Conservation (phyloP, 2,113 vertebrate species). For the Brachyhypopomus occidentalis region DNA sequence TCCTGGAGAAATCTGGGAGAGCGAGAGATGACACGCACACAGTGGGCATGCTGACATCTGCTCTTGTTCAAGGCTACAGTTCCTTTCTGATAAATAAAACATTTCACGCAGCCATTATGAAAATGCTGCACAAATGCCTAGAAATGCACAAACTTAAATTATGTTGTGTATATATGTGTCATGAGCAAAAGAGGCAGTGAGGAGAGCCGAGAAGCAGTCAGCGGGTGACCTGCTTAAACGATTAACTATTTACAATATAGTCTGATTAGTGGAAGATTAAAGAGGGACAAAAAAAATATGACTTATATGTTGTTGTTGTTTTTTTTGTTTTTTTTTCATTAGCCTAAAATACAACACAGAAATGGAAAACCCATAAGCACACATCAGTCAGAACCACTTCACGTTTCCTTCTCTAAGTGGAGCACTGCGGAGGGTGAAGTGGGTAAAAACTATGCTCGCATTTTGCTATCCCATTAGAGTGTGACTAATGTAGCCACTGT, state of each 20-base stretch:
- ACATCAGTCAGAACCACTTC: background rate
- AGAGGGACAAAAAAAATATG: background rate
- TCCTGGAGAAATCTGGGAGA: background rate
- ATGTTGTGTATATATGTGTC: background rate
- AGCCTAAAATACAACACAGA: background rate
- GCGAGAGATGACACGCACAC: background rate
- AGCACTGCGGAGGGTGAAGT: background rate
- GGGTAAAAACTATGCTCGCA: background rate
- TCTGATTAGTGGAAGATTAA: background rate
- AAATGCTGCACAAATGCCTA: background rate
- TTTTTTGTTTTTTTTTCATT: background rate
- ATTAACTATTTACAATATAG: background rate
- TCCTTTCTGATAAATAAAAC: background rate
- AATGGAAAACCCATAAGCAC: conserved; percentile 3
- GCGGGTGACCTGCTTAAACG: background rate
- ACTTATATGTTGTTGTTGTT: no score
- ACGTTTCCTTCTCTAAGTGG: background rate
- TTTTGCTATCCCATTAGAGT: background rate
- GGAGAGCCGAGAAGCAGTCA: no score
- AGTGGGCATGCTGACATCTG: background rate
- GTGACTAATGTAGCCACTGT: background rate
- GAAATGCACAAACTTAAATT: background rate
- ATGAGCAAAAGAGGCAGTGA: background rate
- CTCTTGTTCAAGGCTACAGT: conserved; percentile 2
- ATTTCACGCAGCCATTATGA: background rate